Base-by-base conservation (phyloP, 2,113 vertebrate genomes). In the Petaurus breviceps region DNA sequence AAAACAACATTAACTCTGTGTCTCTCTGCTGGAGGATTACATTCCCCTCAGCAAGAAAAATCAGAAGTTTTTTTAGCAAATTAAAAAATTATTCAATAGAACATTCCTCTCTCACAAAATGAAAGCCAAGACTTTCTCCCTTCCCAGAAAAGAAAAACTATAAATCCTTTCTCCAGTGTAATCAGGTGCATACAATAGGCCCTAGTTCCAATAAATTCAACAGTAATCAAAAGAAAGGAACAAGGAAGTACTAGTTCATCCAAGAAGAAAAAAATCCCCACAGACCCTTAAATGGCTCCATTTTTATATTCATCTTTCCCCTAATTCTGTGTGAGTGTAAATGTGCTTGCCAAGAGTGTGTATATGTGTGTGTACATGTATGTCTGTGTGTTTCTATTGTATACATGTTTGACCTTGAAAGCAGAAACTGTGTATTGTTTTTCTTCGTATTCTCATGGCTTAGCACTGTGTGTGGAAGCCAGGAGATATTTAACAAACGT, bases 61-160 rank as follows among this genome's bases (percentile, higher is more conserved):
- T 92, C 7, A 43, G 43, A 93, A 68, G 47, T 16, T 5, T 8
- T 77, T 84, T 95, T 19, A 94, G 93, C n/a, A 95, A 96, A 97
- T 97, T 97, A 95, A 91, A 96, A 95, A 95, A 94, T 91, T 92
- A 95, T 94, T 97, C 94, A 53, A 51, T 95, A 94, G 97, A 97
- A 52, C 95, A 93, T 92, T 90, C 91, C 84, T 93, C 92, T 55
- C 90, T 96, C 22, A 12, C 90, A 54, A 92, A 94, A 96, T 96
- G 91, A 92, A 94, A 92, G 51, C 90, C 57, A 91, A 94, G 91
- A 46, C 90, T 95, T n/a, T 51, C 55, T 54, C 61, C 91, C 47
- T 61, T 97, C 94, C 57, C 16, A n/a, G 91, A 95, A 16, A 31
- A 43, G 43, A 93, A 46, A 53, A 90, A 92, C 93, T n/a, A 3